Evolutionary conservation across 2,888 invertebrate genomes (phyloP), one percentile per base, ranked within the genome.

Genomic region (Erebia epiphron): DNA sequence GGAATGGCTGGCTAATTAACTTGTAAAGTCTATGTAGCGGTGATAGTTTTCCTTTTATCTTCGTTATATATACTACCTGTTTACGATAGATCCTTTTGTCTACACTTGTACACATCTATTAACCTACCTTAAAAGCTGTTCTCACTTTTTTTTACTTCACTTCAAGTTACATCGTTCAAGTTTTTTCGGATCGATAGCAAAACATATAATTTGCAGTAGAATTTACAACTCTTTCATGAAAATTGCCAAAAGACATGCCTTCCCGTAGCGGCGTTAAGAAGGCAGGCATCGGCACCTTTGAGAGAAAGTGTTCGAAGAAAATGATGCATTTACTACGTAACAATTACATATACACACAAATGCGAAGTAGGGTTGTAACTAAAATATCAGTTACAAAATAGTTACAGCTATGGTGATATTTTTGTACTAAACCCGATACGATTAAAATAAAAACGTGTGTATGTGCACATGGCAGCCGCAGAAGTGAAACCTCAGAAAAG

Each of bases 291-390:
- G 62, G 62, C 62, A 26, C 62, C 62, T 49, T 62, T 62, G 62
- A 54, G 65, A 54, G 65, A 65, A 65, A 65, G 65, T 65, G 65
- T 56, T 65, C 54, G 65, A 54, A 43, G 52, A 65, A 54, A 65
- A 41, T 56, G 65, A 54, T 65, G 65, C 65, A 65, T 65, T 65
- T 50, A 60, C 18, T 65, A 58, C 41, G 58, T 57, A 65, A 64
- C 50, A 64, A 69, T 69, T 65, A 65, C 43, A 65, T 54, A 56
- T 54, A 56, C 54, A 64, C 49, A 62, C 62, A 49, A 65, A 65
- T 35, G 13, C 18, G 18, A 13, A 54, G 8, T 56, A 65, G 65
- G 65, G 65, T 18, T 65, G 65, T 43, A 18, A 43, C 18, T 8
- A 49, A 18, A 49, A n/a, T 46, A 7, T 1, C 7, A 46, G 10